phyloP scores from a whole-genome alignment of 1,140 invertebrate genomes.

The Cecropterus lyciades region DNA sequence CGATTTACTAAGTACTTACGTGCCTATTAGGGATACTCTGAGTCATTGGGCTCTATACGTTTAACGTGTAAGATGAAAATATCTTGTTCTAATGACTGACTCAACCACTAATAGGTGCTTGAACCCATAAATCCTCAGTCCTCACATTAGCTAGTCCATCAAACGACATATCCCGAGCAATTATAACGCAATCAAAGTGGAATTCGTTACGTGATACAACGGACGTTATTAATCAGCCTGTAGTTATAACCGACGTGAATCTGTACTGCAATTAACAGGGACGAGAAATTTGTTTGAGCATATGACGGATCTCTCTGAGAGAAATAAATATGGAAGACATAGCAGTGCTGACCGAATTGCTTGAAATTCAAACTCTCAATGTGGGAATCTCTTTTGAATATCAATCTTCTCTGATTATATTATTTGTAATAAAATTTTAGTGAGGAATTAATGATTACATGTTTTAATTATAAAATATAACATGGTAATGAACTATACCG shows the following conservation, averaged over 20 bases:
- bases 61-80: neutral
- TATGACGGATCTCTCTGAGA: constrained; percentile 1
- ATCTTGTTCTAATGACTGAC: constrained; percentile 22
- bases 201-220: constrained; percentile 52
- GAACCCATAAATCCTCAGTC: constrained; percentile 34
- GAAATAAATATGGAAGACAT: neutral
- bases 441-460: too few relatives aligned
- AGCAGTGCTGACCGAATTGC: too few relatives aligned
- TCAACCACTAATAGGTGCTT: constrained; percentile 29
- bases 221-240: constrained; percentile 58
- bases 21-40: too few relatives aligned
- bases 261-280: constrained; percentile 37
- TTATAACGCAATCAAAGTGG: constrained; percentile 72
- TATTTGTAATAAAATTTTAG: too few relatives aligned
- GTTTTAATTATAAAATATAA: too few relatives aligned
- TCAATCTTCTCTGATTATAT: too few relatives aligned
- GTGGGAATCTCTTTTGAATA: too few relatives aligned
- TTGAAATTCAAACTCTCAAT: too few relatives aligned
- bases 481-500: too few relatives aligned
- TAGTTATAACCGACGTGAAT: constrained; percentile 53
- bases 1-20: too few relatives aligned
- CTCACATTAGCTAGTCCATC: constrained; percentile 42
- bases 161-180: constrained; percentile 52
- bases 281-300: constrained; percentile 22
- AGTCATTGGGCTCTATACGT: too few relatives aligned